phyloP scores from a whole-genome alignment of 2,888 invertebrate genomes.

The Zaprionus bogoriensis region DNA sequence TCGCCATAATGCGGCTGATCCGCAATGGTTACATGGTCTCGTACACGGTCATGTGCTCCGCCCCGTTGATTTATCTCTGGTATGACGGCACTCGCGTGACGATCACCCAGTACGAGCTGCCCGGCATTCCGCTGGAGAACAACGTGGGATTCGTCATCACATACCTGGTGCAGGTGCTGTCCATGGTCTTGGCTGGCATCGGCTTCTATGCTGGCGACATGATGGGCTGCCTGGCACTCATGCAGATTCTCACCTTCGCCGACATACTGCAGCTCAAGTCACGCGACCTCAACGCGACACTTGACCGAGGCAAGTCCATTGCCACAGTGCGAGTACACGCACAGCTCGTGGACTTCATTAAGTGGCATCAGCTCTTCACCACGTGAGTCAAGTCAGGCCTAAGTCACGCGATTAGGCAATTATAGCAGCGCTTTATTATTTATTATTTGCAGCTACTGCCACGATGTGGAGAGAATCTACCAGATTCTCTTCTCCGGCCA shows the following conservation, averaged over 20 bases:
- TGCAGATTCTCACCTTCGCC: constrained; percentile 49
- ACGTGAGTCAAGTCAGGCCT: constrained; percentile 35
- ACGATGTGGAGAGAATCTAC: constrained; percentile 24
- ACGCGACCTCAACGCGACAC: constrained; percentile 19
- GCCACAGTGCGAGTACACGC: neutral
- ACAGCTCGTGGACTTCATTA: constrained; percentile 46
- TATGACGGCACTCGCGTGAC: constrained; percentile 49
- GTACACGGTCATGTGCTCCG: constrained; percentile 25
- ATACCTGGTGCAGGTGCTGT: constrained; percentile 25
- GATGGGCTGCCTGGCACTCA: constrained; percentile 32
- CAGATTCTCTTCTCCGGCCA: constrained; percentile 48
- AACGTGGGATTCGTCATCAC: constrained; percentile 36
- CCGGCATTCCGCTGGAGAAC: constrained; percentile 39
- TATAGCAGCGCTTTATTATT: too few relatives aligned
- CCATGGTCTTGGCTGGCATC: constrained; percentile 24
- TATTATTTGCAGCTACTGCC: constrained; percentile 49
- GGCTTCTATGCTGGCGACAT: constrained; percentile 50
- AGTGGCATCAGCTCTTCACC: constrained; percentile 57
- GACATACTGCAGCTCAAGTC: constrained; percentile 46
- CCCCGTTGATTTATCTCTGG: constrained; percentile 30
- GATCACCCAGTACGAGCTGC: constrained; percentile 39
- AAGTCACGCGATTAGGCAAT: too few relatives aligned
- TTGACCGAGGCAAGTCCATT: constrained; percentile 5
- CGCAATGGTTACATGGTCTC: constrained; percentile 40
- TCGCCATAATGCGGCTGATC: constrained; percentile 23